These are phyloP conservation scores for Naja naja DNA, from an alignment of 2,113 vertebrate genomes.

Conservation along the genomic window DNA sequence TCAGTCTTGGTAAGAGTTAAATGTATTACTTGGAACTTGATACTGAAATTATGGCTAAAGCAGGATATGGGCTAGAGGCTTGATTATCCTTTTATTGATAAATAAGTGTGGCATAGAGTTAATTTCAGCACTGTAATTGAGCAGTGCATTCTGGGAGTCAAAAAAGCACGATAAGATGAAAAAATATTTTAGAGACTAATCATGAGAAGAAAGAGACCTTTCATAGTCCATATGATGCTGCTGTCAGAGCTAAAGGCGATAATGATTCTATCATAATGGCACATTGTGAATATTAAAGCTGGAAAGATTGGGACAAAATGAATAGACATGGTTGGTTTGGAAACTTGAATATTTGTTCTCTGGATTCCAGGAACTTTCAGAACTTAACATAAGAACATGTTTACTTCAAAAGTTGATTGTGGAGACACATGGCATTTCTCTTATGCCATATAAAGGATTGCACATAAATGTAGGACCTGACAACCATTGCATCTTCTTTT, in stretches of 20 bases:
- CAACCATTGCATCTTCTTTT: slow-evolving; percentile 35
- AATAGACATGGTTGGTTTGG: slow-evolving; percentile 79
- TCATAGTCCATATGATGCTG: slow-evolving; percentile 84
- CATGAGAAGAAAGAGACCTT: slow-evolving; percentile 90
- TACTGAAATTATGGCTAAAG: slow-evolving; percentile 75
- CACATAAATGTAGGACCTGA: slow-evolving; percentile 46
- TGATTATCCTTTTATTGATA: slow-evolving; percentile 80
- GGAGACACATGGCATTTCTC: slow-evolving; percentile 56
- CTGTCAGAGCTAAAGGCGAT: slow-evolving; percentile 90
- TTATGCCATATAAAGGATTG: slow-evolving; percentile 41
- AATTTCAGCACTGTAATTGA: slow-evolving; percentile 87
- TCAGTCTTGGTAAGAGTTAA: slow-evolving; percentile 72
- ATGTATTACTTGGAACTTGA: slow-evolving; percentile 73
- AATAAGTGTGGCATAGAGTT: slow-evolving; percentile 83
- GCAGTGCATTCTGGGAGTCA: slow-evolving; percentile 84
- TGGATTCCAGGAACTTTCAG: slow-evolving; percentile 68
- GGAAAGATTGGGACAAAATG: slow-evolving; percentile 81
- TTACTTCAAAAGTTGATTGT: slow-evolving; percentile 63
- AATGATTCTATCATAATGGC: slow-evolving; percentile 91
- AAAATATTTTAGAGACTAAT: slow-evolving; percentile 90
- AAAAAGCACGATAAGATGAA: slow-evolving; percentile 83
- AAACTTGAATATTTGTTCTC: slow-evolving; percentile 77
- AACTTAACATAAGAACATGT: slow-evolving; percentile 59
- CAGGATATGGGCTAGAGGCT: slow-evolving; percentile 72
- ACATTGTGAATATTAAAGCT: slow-evolving; percentile 89